Evolutionary conservation across 2,797 vertebrate genomes (phyloP), one percentile per base, ranked within the genome.

Genomic region (Podarcis lilfordi): DNA sequence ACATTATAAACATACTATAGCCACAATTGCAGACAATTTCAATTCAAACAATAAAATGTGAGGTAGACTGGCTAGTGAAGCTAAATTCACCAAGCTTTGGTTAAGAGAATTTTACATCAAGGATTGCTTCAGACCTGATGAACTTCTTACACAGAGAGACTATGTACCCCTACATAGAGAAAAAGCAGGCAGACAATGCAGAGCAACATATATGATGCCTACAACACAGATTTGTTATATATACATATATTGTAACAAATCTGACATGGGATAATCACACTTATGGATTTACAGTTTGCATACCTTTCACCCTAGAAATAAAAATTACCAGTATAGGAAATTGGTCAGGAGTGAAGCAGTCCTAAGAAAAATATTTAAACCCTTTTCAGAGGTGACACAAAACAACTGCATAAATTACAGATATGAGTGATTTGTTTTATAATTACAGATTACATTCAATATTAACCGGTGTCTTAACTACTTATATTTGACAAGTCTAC

Each of bases 21-120:
- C 97, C 97, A 98, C 97, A 96, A 97, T 96, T 96, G 96, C 91
- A 94, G 95, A 97, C 97, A 96, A 93, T 91, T 97, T 95, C 92
- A 91, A 94, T 94, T 96, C 95, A 96, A 96, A 96, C 95, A 96
- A 8, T 96, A 96, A 97, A 97, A 97, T 95, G 97, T 98, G 98
- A 99, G 99, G 98, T 99, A 99, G 98, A 98, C 96, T 97, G 97
- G 97, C 97, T 97, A 97, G 98, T 96, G 97, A 98, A 96, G 95
- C 94, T 96, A 95, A 97, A 96, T 97, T 98, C 97, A 97, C 97
- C 94, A 94, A 95, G 95, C 95, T 97, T 97, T 96, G 96, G 96
- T 97, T 97, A 94, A 97, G 95, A 96, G 96, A 95, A 94, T 92
- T 95, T 96, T 97, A 97, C 94, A 95, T 37, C 43, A 86, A 89